Conservation (phyloP, 2,113 vertebrate genomes). For the Siniperca knerii region DNA sequence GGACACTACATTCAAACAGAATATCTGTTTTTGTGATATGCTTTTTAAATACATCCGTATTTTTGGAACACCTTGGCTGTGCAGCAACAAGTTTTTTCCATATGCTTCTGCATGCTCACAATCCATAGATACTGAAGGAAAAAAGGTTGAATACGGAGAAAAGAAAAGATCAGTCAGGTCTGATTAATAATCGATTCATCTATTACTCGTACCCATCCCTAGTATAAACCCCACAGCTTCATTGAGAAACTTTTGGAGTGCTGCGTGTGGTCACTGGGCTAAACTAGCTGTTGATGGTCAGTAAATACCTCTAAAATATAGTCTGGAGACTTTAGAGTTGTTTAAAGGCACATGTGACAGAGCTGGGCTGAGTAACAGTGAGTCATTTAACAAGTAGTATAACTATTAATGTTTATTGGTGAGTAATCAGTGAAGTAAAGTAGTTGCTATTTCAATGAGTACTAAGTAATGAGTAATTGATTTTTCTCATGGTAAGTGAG, state of each 20-base stretch:
- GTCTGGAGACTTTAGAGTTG: background rate
- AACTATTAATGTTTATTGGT: background rate
- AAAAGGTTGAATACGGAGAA: too few species aligned
- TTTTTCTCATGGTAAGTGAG: background rate
- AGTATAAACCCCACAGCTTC: background rate
- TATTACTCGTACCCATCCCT: too few species aligned
- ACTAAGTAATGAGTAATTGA: background rate
- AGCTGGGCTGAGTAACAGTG: background rate
- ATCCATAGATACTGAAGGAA: too few species aligned
- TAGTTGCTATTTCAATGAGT: background rate
- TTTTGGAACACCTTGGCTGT: too few species aligned
- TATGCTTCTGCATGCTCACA: too few species aligned
- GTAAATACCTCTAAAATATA: background rate
- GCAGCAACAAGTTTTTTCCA: too few species aligned
- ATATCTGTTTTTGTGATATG: too few species aligned
- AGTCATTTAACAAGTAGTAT: background rate
- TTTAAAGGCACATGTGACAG: background rate
- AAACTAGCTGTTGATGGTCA: background rate
- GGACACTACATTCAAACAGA: too few species aligned
- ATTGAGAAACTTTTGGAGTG: background rate
- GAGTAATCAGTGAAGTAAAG: background rate
- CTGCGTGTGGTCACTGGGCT: background rate
- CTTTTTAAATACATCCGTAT: too few species aligned
- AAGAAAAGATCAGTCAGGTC: too few species aligned
- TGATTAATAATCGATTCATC: too few species aligned